phyloP scores from a whole-genome alignment of 2,113 vertebrate species.

The Anas platyrhynchos region DNA sequence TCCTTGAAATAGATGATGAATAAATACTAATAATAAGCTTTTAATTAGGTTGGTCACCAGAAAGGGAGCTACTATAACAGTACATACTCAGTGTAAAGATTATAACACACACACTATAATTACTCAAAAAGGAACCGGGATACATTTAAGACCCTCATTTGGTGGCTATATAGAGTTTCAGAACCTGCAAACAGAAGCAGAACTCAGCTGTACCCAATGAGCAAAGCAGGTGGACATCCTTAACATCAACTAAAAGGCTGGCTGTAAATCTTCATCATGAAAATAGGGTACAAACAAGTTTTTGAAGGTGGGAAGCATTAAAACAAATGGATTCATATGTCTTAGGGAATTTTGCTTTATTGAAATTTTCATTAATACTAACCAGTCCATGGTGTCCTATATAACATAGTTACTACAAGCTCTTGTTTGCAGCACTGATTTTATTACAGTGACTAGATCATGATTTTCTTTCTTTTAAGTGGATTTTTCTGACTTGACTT shows the following conservation, averaged over 20 bases:
- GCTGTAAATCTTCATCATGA: neutral
- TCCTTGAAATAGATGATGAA: neutral
- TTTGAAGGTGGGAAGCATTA: neutral
- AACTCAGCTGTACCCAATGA: neutral
- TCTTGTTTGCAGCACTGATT: neutral
- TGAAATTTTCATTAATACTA: neutral
- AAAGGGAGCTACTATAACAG: neutral
- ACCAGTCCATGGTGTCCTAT: neutral
- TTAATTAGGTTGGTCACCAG: neutral
- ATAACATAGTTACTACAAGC: neutral
- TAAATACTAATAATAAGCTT: neutral
- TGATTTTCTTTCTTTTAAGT: neutral
- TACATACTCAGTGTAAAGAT: neutral
- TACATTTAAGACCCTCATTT: accelerated
- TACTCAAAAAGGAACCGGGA: neutral
- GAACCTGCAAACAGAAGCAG: neutral
- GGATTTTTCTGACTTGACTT: neutral
- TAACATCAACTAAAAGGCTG: neutral
- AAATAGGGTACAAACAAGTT: neutral
- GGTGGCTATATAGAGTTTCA: neutral
- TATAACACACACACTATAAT: neutral
- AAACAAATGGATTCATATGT: too few relatives aligned
- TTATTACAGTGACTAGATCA: neutral
- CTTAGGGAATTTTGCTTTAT: neutral
- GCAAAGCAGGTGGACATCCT: neutral